Percentiles rank a stretch among this genome's conserved stretches.
These are phyloP conservation scores for Dipodomys ordii DNA, from an alignment of 2,113 vertebrate species.

Conservation along the genomic window DNA sequence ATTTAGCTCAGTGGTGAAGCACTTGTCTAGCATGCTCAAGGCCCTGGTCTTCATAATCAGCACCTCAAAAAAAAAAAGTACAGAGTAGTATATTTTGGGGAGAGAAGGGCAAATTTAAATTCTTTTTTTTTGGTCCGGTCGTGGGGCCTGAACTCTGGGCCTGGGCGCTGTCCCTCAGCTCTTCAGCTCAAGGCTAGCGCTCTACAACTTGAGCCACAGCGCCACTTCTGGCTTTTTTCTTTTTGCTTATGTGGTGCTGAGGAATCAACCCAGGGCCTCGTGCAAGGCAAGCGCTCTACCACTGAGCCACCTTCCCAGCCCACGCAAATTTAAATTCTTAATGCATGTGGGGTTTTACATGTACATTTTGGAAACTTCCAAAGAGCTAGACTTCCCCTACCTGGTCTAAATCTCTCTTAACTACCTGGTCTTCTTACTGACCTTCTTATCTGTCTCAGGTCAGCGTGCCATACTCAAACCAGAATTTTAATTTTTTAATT, in stretches of 20 bases:
- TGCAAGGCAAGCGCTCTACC: no score
- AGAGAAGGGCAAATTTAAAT: neutral
- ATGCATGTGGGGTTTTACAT: neutral
- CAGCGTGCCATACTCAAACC: neutral
- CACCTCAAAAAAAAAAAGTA: no score
- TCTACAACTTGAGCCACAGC: no score
- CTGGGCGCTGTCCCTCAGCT: no score
- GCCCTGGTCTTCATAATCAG: no score
- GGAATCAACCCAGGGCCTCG: no score
- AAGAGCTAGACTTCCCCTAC: neutral
- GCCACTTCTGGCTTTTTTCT: no score
- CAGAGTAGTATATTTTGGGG: neutral
- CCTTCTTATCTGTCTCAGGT: neutral
- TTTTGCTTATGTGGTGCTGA: no score
- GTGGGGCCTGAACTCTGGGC: no score
- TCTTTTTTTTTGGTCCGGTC: neutral
- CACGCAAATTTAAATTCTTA: neutral
- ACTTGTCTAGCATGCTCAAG: no score
- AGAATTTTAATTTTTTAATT: neutral
- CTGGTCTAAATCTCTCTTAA: neutral
- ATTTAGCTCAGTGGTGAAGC: neutral
- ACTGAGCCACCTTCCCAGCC: no score
- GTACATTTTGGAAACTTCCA: conserved; percentile 5
- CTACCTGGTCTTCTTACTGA: neutral
- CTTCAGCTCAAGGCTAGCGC: no score